These are phyloP conservation scores for Zhengitettix transpicula DNA, from an alignment of 2,888 invertebrate genomes.

Conservation along the genomic window DNA sequence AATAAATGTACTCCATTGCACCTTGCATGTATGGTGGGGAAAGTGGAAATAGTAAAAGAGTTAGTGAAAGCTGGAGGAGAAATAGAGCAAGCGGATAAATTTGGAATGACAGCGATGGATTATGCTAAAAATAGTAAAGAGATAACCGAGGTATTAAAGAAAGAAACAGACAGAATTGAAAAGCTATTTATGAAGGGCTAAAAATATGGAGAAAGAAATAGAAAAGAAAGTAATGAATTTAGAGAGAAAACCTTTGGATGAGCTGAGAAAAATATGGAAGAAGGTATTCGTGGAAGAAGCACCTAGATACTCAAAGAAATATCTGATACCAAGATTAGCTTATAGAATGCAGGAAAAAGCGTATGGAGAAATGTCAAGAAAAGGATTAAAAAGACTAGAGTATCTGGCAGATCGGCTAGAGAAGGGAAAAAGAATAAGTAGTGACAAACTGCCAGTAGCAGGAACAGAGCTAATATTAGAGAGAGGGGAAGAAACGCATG, in stretches of 20 bases:
- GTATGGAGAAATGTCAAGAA: neutral
- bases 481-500: neutral
- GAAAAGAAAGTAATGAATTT: no score
- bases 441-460: neutral
- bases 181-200: neutral
- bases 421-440: neutral
- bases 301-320: neutral
- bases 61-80: no score
- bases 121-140: neutral
- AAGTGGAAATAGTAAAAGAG: no score
- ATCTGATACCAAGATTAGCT: neutral
- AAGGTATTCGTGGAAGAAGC: neutral
- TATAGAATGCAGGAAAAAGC: neutral
- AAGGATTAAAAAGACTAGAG: neutral
- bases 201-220: no score
- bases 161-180: neutral
- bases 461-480: neutral
- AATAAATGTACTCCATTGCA: no score
- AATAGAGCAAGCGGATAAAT: neutral
- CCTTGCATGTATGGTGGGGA: no score
- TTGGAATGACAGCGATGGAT: neutral
- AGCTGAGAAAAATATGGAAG: neutral
- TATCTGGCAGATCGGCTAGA: neutral
- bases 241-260: no score
- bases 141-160: neutral